These are phyloP conservation scores for Drosophila nikananu DNA, from an alignment of 1,140 invertebrate species.

Conservation along the genomic window DNA sequence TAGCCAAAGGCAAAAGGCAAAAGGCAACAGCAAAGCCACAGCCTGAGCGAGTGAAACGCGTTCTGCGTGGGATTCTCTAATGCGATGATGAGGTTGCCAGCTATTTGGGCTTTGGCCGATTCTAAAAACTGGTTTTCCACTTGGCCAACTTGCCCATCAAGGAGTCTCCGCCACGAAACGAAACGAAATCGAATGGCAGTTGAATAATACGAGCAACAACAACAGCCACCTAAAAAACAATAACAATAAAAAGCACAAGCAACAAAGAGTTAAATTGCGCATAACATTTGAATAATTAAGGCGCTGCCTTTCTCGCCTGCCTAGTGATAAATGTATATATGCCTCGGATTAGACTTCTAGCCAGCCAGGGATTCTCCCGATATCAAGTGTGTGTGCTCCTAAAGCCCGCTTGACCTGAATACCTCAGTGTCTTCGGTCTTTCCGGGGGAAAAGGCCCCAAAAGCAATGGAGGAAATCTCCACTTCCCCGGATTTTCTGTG, in stretches of 20 bases:
- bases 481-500: constrained; percentile 7
- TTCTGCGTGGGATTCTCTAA: constrained; percentile 82
- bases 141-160: constrained; percentile 78
- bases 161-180: constrained; percentile 55
- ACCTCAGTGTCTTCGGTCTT: constrained; percentile 21
- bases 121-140: constrained; percentile 72
- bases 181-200: constrained; percentile 74
- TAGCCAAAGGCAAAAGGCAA: constrained; percentile 61
- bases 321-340: constrained; percentile 27
- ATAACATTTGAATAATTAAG: constrained; percentile 67
- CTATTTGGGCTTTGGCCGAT: constrained; percentile 62
- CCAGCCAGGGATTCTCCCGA: constrained; percentile 30
- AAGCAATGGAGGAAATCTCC: constrained; percentile 31
- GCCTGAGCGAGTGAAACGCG: constrained; percentile 52
- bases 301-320: constrained; percentile 40
- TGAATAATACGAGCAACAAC: constrained; percentile 44
- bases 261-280: constrained; percentile 51
- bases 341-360: constrained; percentile 16
- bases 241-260: constrained; percentile 25
- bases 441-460: constrained; percentile 18
- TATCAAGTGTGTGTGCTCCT: constrained; percentile 6
- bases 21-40: constrained; percentile 8
- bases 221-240: constrained; percentile 11
- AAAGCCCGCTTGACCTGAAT: constrained; percentile 67
- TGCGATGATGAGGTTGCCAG: constrained; percentile 35